These are phyloP conservation scores for Agonopterix subpropinquella DNA, from an alignment of 2,888 invertebrate species.

Conservation along the genomic window DNA sequence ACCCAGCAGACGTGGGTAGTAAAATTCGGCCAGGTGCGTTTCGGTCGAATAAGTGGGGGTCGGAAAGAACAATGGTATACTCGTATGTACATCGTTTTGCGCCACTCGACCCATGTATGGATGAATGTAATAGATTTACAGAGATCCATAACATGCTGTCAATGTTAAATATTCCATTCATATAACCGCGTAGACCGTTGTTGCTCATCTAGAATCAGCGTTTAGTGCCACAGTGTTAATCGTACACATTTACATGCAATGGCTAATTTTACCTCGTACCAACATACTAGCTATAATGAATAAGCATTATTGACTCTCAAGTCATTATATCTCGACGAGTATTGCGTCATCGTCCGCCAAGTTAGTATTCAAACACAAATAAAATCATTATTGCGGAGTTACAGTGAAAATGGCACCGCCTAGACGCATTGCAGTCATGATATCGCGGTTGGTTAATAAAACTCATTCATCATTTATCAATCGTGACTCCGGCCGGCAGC, in stretches of 20 bases:
- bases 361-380: too few species aligned
- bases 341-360: too few species aligned
- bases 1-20: slow-evolving; percentile 8
- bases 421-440: slow-evolving; percentile 32
- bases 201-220: slow-evolving; percentile 24
- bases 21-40: too few species aligned
- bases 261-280: slow-evolving; percentile 5
- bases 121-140: too few species aligned
- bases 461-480: slow-evolving; percentile 52
- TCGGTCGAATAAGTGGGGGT: not conserved
- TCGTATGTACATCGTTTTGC: too few species aligned
- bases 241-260: slow-evolving; percentile 15
- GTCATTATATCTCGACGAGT: too few species aligned
- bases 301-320: too few species aligned
- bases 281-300: too few species aligned
- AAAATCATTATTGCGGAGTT: too few species aligned
- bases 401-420: slow-evolving; percentile 3
- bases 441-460: slow-evolving; percentile 35
- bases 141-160: slow-evolving; percentile 11
- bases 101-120: too few species aligned
- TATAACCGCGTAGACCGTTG: slow-evolving; percentile 14
- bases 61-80: too few species aligned
- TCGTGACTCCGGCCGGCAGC: slow-evolving; percentile 19
- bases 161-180: slow-evolving; percentile 52
- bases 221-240: slow-evolving; percentile 28